These are phyloP conservation scores for Heliconius charithonia DNA, from an alignment of 2,888 invertebrate species.

Conservation along the genomic window DNA sequence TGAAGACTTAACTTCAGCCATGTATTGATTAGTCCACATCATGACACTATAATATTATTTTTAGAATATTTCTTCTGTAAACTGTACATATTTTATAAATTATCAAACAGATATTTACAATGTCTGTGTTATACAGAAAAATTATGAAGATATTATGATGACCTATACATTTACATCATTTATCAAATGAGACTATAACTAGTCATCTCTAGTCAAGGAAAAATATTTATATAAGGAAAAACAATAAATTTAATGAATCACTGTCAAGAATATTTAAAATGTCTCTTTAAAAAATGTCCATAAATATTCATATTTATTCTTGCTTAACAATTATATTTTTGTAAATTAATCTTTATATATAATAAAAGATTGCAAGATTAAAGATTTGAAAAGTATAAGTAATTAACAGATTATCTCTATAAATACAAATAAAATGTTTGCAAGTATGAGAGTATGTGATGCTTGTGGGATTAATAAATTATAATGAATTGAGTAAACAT, in stretches of 20 bases:
- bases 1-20: not conserved
- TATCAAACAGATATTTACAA: not conserved
- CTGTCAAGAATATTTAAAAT: not conserved
- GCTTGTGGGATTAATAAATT: conserved; percentile 1
- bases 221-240: not conserved
- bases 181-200: too few relatives aligned
- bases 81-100: not conserved
- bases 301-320: not conserved
- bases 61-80: not conserved
- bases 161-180: too few relatives aligned
- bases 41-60: not conserved
- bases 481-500: not conserved
- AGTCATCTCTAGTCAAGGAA: not conserved
- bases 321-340: not conserved
- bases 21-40: not conserved
- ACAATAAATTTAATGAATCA: not conserved
- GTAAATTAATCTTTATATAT: not conserved
- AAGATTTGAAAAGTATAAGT: not conserved
- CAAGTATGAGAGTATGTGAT: not conserved
- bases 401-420: not conserved
- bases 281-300: not conserved
- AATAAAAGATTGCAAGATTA: not conserved
- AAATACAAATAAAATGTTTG: conserved; percentile 1
- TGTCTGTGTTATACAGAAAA: conserved; percentile 1
- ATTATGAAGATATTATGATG: not conserved